Evolutionary conservation across 2,888 invertebrate species (phyloP).

Genomic region (Drosophila meridionalis): DNA sequence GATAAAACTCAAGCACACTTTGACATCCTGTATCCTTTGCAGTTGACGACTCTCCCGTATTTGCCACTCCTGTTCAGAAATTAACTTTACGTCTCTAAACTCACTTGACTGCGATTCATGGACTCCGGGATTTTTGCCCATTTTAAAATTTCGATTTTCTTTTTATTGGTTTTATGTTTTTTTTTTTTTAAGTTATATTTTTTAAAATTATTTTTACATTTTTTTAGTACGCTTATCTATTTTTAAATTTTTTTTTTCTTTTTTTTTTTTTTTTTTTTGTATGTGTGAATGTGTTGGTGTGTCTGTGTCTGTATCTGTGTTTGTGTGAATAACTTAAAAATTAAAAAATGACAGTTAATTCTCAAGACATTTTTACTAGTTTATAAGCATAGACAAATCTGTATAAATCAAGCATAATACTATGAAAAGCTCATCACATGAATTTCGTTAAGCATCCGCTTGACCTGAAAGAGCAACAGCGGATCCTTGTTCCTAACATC

Average conservation of each 20-base stretch:
- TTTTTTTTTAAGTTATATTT: background rate
- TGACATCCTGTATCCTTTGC: slow-evolving; percentile 66
- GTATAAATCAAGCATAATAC: background rate
- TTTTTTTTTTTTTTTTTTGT: slow-evolving; percentile 2
- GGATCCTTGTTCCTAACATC: slow-evolving; percentile 68
- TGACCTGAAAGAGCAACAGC: slow-evolving; percentile 62
- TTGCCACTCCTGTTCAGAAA: slow-evolving; percentile 61
- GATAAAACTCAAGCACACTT: slow-evolving; percentile 50
- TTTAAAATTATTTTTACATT: slow-evolving; percentile 10
- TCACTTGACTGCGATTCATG: background rate
- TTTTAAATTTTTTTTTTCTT: slow-evolving; percentile 6
- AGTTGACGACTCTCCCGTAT: slow-evolving; percentile 46
- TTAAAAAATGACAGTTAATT: slow-evolving; percentile 27
- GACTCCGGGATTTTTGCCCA: no score
- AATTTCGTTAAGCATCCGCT: slow-evolving; percentile 59
- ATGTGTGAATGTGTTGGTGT: background rate
- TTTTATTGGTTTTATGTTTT: background rate
- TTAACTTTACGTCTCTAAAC: background rate
- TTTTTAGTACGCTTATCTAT: slow-evolving; percentile 1
- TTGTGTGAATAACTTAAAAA: slow-evolving; percentile 1
- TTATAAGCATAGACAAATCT: slow-evolving; percentile 4
- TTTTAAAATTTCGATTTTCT: background rate
- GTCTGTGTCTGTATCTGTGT: background rate
- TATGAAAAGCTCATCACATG: slow-evolving; percentile 75
- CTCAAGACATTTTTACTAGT: slow-evolving; percentile 19